These are phyloP conservation scores for Premnoplex brunnescens DNA, from an alignment of 2,797 vertebrate species.

Conservation along the genomic window DNA sequence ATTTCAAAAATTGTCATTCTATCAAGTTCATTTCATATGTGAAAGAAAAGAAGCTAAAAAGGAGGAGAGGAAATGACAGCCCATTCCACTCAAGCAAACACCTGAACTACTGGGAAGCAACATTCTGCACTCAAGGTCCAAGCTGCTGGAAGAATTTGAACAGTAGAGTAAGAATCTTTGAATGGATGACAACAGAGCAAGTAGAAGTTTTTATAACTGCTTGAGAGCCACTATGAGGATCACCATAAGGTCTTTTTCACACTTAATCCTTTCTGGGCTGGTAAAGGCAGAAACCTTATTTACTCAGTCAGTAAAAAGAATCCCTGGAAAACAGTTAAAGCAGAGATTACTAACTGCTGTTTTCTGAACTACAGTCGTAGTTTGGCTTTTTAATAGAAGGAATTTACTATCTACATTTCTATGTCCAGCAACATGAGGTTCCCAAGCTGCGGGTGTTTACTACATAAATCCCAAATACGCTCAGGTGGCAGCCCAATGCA, in stretches of 20 bases:
- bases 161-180: background rate
- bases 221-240: fast-evolving
- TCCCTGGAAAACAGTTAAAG: background rate
- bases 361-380: background rate
- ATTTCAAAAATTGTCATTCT: background rate
- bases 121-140: background rate
- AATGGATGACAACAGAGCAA: background rate
- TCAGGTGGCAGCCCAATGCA: background rate
- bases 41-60: background rate
- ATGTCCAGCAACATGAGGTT: background rate
- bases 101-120: background rate
- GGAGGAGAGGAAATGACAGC: background rate
- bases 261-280: background rate
- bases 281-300: background rate
- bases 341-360: background rate
- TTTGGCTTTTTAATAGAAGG: background rate
- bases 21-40: background rate
- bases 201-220: background rate
- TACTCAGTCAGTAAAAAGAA: background rate
- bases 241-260: background rate
- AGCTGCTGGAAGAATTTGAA: background rate
- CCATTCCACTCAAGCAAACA: background rate
- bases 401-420: background rate
- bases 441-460: background rate
- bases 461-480: background rate